Percentiles rank a stretch among this genome's conserved stretches.
Conservation (phyloP, 2,888 invertebrate species). For the Ephialtes manifestator region DNA sequence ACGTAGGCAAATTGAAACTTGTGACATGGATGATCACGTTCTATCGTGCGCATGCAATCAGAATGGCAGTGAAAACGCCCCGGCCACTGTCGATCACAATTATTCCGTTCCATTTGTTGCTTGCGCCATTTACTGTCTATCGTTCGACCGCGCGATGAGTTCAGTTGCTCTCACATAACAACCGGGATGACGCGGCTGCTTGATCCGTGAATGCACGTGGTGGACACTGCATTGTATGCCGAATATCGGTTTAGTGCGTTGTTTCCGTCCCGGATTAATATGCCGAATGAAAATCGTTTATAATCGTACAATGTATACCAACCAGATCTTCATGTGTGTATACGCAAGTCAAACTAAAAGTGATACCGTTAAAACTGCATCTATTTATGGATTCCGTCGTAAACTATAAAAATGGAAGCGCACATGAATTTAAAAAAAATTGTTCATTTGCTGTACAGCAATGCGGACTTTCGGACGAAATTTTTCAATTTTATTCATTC, state of each 20-base stretch:
- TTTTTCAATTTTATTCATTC: neutral
- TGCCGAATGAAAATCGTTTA: slow-evolving; percentile 5
- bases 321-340: neutral
- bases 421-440: neutral
- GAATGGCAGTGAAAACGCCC: slow-evolving; percentile 20
- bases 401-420: neutral
- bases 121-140: slow-evolving; percentile 18
- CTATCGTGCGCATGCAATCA: neutral
- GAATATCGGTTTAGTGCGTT: neutral
- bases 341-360: neutral
- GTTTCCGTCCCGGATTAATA: slow-evolving; percentile 14
- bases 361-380: neutral
- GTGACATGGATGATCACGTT: slow-evolving; percentile 5
- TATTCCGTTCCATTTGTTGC: slow-evolving; percentile 39
- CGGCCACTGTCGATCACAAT: slow-evolving; percentile 37
- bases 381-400: neutral
- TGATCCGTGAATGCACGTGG: neutral
- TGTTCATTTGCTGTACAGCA: neutral
- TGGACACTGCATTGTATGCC: neutral
- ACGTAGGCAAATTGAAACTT: slow-evolving; percentile 6
- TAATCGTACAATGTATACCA: neutral
- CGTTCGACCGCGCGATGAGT: slow-evolving; percentile 5
- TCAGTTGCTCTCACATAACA: neutral
- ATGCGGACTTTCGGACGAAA: neutral
- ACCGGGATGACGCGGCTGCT: neutral